Conservation (phyloP, 2,888 invertebrate genomes). For the Campoletis raptor region DNA sequence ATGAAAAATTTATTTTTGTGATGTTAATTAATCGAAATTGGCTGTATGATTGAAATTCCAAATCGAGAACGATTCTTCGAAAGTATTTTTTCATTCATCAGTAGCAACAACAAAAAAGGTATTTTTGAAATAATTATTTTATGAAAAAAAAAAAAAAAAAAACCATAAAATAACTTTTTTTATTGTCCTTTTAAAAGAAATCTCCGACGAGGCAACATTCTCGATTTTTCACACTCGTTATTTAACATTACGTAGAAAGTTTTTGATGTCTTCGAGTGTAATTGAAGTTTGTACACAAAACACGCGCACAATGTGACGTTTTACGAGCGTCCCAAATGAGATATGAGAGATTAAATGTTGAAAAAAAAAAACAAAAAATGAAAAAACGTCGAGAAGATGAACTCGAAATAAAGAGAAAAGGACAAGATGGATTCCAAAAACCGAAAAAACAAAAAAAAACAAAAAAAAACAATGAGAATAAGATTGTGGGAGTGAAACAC, state of each 20-base stretch:
- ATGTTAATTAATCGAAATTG: not conserved
- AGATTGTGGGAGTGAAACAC: conserved; percentile 59
- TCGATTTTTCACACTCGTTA: conserved; percentile 63
- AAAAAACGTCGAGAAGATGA: conserved; percentile 20
- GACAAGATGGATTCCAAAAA: conserved; percentile 40
- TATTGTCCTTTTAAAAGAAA: not conserved
- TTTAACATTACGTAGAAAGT: conserved; percentile 82
- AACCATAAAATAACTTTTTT: no score
- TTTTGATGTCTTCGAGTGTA: conserved; percentile 85
- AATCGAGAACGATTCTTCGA: not conserved
- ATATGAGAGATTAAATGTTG: conserved; percentile 67
- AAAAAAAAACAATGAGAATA: conserved; percentile 62
- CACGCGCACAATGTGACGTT: conserved; percentile 83
- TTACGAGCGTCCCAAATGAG: conserved; percentile 75
- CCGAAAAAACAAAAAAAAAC: conserved; percentile 46
- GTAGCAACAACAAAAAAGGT: not conserved
- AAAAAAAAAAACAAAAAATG: conserved; percentile 14
- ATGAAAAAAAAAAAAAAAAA: not conserved
- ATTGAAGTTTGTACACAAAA: conserved; percentile 82
- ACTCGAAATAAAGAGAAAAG: conserved; percentile 34
- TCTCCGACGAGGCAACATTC: conserved; percentile 51
- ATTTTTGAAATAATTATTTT: not conserved
- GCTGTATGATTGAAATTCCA: not conserved
- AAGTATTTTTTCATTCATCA: not conserved
- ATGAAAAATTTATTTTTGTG: not conserved